Conservation (phyloP, 2,797 vertebrate species). For the Falco peregrinus region DNA sequence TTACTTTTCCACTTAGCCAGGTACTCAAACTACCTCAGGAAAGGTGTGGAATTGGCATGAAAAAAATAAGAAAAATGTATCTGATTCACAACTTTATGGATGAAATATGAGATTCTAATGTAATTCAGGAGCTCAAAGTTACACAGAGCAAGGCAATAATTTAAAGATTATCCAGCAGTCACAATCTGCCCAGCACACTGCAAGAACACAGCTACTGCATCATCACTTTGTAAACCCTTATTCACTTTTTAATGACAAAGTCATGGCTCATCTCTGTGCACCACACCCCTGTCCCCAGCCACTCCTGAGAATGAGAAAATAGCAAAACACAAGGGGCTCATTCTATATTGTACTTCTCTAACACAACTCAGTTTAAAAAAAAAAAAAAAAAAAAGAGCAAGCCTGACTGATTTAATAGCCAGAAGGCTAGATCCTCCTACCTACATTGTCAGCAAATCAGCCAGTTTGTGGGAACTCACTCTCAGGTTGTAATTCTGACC, state of each 20-base stretch:
- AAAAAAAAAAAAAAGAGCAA: neutral
- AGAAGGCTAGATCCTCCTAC: neutral
- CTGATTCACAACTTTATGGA: neutral
- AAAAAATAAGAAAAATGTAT: neutral
- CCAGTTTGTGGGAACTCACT: neutral
- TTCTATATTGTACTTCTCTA: neutral
- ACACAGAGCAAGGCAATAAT: neutral
- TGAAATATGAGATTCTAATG: slow-evolving; percentile 19
- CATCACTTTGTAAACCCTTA: neutral
- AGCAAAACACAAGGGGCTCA: neutral
- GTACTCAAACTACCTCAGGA: neutral
- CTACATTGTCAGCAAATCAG: neutral
- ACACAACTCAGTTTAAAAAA: neutral
- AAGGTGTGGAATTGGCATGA: neutral
- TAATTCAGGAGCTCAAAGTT: neutral
- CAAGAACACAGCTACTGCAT: neutral
- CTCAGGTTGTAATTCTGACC: neutral
- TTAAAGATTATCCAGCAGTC: slow-evolving; percentile 4
- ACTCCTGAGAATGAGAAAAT: neutral
- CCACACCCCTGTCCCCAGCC: neutral
- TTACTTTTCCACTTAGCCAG: slow-evolving; percentile 34
- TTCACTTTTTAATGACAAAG: neutral
- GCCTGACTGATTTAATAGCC: neutral
- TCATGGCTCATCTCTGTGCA: neutral
- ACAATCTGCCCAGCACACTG: neutral